Evolutionary conservation across 2,888 invertebrate genomes (phyloP), one percentile per base, ranked within the genome.

Genomic region (Linnaemya vulpina): DNA sequence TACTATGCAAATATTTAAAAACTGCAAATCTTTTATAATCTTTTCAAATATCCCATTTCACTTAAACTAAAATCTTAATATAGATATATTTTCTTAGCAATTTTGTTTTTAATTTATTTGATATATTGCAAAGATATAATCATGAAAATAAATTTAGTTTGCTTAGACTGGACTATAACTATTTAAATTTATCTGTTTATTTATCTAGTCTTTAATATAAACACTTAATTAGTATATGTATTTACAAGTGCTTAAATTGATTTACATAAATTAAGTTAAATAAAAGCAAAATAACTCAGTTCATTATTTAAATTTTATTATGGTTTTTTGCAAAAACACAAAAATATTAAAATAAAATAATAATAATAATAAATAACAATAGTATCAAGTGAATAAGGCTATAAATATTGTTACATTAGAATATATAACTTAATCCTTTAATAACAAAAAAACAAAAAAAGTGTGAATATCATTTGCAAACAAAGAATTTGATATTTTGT

Each of bases 171-270:
- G 30, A 53, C 40, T 74, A 62, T 53, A 55, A 51, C 10, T 74
- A 68, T 46, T 68, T 58, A 62, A 58, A 65, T 70, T 49, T 43
- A 17, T 55, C 76, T 58, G 13, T 65, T 71, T 80, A 40, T 71
- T 83, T 75, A 60, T 73, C 11, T 58, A 70, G 73, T 82, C 68
- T 81, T 82, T 67, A 22, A 62, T 68, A 73, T 67, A 82, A 84
- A 84, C 67, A 84, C 62, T 71, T 38, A 82, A 73, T 77, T 60
- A 75, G 46, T 60, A 40, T 53, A 38, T 68, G 30, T 70, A 76
- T 63, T 15, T 67, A 77, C 77, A 78, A 35, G 4, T 58, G n/a
- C 1, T 17, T 51, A 60, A 30, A 43, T 55, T 75, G 58, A 13
- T 55, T 43, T 63, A n/a, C 20, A 60, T 60, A 43, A 73, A 62